phyloP scores from a whole-genome alignment of 2,888 invertebrate species.

The Diogma glabrata region DNA sequence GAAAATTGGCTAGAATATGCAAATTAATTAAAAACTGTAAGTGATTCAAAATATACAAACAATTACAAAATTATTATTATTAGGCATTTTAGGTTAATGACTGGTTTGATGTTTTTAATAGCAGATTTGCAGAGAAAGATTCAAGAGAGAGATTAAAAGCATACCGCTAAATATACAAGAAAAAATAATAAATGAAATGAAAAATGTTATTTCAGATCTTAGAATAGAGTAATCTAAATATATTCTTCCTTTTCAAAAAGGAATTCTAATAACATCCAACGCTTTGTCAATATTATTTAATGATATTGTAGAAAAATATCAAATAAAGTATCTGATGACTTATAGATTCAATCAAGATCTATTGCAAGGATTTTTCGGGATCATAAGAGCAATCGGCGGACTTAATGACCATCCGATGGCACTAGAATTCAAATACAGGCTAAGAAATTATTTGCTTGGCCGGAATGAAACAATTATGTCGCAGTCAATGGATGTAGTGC shows the following conservation, averaged over 20 bases:
- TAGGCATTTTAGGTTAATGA: conserved; percentile 18
- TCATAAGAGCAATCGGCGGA: too few species aligned
- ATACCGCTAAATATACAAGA: conserved; percentile 17
- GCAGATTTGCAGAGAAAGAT: conserved; percentile 16
- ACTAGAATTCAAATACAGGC: background rate
- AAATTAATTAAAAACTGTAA: conserved; percentile 20
- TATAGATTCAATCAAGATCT: conserved; percentile 18
- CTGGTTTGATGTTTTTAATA: conserved; percentile 22
- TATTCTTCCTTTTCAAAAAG: conserved; percentile 22
- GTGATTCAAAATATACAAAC: too few species aligned
- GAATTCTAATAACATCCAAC: too few species aligned
- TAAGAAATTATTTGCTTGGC: background rate
- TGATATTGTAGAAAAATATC: conserved; percentile 15
- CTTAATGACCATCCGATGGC: background rate
- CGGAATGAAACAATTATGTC: conserved; percentile 18
- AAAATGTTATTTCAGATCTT: conserved; percentile 15
- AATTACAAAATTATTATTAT: too few species aligned
- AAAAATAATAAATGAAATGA: conserved; percentile 19
- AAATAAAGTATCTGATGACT: conserved; percentile 19
- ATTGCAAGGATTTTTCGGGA: background rate
- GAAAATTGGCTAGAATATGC: conserved; percentile 18
- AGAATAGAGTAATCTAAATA: conserved; percentile 16
- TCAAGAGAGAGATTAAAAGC: conserved; percentile 17
- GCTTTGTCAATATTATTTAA: too few species aligned
- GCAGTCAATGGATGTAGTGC: too few species aligned